Evolutionary conservation across 2,888 invertebrate genomes (phyloP), one percentile per base, ranked within the genome.

Genomic region (Bugula neritina): DNA sequence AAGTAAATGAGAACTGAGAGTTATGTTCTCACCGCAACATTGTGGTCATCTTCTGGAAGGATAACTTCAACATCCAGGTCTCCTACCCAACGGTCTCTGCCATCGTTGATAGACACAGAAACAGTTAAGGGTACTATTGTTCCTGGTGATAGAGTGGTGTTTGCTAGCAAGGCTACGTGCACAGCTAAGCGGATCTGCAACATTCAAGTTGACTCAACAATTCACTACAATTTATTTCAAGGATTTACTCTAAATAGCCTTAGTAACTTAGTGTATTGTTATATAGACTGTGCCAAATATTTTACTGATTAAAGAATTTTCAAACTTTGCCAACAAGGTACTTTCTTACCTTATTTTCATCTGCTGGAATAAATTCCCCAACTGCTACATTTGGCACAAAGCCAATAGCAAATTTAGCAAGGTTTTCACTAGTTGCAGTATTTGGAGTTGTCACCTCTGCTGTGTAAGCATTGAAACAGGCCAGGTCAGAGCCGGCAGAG

Each of bases 391-490:
- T 63, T 25, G 63, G 25, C 17, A 63, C 27, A 31, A 25, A 63
- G 34, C 31, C 27, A 13, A 27, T 63, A 34, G 63, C 27, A 27
- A 63, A 63, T 2, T 31, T 10, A 17, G 63, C 63, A 27, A 25
- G 21, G 31, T 63, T 25, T 13, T 27, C 17, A 17, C 3, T 31
- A 5, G 27, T 31, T 5, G 21, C 63, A 25, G 29, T 17, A 5
- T 31, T 13, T 17, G 27, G 29, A 10, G 31, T 2, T 2, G 63
- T 63, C 10, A 63, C 63, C 10, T 63, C 27, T 63, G 63, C 31
- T 13, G 63, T 63, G 29, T 31, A 63, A 13, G 25, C 63, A 31
- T 63, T 63, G 63, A 63, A 63, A 31, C 63, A 63, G 31, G 63
- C 29, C 2, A 63, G 63, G n/a, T 63, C 63, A 29, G 13, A 13